Evolutionary conservation across 1,140 invertebrate species (phyloP).

Genomic region (Papilio machaon): DNA sequence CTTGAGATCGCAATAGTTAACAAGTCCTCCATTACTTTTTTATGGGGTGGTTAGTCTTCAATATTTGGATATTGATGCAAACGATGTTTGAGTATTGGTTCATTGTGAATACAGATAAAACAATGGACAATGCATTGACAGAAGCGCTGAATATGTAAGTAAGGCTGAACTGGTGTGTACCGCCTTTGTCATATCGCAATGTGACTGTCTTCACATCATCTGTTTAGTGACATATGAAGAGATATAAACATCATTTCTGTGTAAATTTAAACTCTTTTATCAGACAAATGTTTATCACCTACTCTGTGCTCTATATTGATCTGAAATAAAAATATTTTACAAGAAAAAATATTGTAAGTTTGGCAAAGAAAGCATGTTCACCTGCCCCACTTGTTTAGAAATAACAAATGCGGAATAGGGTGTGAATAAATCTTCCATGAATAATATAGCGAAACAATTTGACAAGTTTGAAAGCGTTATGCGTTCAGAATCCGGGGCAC

Average conservation of each 20-base stretch:
- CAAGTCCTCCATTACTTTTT: too few species aligned
- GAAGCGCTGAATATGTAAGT: not conserved
- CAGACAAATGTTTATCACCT: too few species aligned
- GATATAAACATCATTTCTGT: not conserved
- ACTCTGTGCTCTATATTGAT: too few species aligned
- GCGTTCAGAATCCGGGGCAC: not conserved
- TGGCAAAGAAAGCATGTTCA: slow-evolving; percentile 3
- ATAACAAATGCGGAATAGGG: slow-evolving; percentile 4
- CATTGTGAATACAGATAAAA: not conserved
- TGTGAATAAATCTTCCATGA: slow-evolving; percentile 26
- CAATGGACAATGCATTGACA: not conserved
- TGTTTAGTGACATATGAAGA: not conserved
- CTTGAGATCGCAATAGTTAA: too few species aligned
- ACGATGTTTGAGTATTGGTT: not conserved
- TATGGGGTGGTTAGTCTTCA: not conserved
- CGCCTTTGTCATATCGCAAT: not conserved
- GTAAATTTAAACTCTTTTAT: not conserved
- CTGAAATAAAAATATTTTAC: not conserved
- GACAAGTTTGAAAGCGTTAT: slow-evolving; percentile 25
- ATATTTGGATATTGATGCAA: not conserved
- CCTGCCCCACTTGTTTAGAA: slow-evolving; percentile 4
- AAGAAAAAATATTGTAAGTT: not conserved
- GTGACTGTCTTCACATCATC: not conserved
- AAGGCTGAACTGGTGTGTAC: not conserved
- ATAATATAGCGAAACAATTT: slow-evolving; percentile 32